Evolutionary conservation across 2,888 invertebrate genomes (phyloP).

Genomic region (Sarcophaga subvicina): DNA sequence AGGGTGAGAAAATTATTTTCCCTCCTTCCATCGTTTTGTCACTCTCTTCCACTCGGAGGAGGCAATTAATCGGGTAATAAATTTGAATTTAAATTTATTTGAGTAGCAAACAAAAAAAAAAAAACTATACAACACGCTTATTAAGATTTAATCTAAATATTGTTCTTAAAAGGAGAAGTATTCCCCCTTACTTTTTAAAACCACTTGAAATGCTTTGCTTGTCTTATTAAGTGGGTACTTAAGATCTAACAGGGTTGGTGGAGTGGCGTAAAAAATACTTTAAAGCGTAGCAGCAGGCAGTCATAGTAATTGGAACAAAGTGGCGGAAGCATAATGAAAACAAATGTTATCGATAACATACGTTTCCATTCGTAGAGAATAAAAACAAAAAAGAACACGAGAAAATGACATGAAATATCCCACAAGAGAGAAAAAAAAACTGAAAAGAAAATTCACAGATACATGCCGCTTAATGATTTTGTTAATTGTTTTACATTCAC

Average conservation of each 20-base stretch:
- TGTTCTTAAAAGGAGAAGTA: neutral
- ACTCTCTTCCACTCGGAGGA: neutral
- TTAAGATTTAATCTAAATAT: slow-evolving; percentile 51
- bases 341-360: slow-evolving; percentile 70
- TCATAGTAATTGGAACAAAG: slow-evolving; percentile 63
- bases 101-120: neutral
- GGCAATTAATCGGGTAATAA: slow-evolving; percentile 63
- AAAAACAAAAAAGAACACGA: neutral
- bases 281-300: slow-evolving; percentile 21
- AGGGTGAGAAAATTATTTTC: slow-evolving; percentile 58
- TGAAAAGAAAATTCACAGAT: slow-evolving; percentile 1
- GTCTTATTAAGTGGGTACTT: slow-evolving; percentile 43
- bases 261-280: neutral
- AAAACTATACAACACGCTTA: slow-evolving; percentile 22
- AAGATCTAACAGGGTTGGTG: slow-evolving; percentile 25
- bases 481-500: slow-evolving; percentile 59
- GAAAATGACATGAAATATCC: slow-evolving; percentile 33
- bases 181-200: neutral
- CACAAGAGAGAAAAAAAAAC: neutral
- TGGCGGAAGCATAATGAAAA: slow-evolving; percentile 77
- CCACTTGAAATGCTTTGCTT: slow-evolving; percentile 27
- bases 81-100: slow-evolving; percentile 53
- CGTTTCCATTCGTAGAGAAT: slow-evolving; percentile 62
- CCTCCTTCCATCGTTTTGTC: slow-evolving; percentile 7
- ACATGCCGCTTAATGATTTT: slow-evolving; percentile 64